phyloP scores from a whole-genome alignment of 2,888 invertebrate genomes.

The Thereva unica region DNA sequence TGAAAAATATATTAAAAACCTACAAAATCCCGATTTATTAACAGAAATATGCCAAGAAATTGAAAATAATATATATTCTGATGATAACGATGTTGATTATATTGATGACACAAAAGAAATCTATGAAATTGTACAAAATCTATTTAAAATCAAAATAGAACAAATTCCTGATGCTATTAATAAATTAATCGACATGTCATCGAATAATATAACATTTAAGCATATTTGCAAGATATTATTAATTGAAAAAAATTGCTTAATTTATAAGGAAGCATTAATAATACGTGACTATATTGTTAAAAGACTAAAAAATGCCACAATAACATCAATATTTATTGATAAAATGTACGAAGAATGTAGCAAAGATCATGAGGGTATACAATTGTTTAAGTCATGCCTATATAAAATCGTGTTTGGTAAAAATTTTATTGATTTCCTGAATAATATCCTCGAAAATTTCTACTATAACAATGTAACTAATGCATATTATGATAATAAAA shows the following conservation, averaged over 20 bases:
- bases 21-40: no score
- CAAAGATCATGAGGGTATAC: conserved; percentile 54
- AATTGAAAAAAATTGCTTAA: not conserved
- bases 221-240: conserved; percentile 15
- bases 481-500: no score
- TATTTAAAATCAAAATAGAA: conserved; percentile 19
- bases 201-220: not conserved
- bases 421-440: conserved; percentile 57
- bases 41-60: no score
- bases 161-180: conserved; percentile 24
- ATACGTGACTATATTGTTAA: not conserved
- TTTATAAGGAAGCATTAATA: conserved; percentile 3
- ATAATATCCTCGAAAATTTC: conserved; percentile 42
- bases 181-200: conserved; percentile 17
- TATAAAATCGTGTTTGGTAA: conserved; percentile 53
- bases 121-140: conserved; percentile 1
- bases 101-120: conserved; percentile 1
- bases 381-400: conserved; percentile 51
- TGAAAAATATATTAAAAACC: no score
- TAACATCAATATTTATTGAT: conserved; percentile 7
- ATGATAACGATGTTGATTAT: no score
- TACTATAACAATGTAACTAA: no score
- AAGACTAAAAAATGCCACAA: not conserved
- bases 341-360: conserved; percentile 43
- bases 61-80: no score